Conservation (phyloP, 1,140 invertebrate genomes). For the Idris sp. region DNA sequence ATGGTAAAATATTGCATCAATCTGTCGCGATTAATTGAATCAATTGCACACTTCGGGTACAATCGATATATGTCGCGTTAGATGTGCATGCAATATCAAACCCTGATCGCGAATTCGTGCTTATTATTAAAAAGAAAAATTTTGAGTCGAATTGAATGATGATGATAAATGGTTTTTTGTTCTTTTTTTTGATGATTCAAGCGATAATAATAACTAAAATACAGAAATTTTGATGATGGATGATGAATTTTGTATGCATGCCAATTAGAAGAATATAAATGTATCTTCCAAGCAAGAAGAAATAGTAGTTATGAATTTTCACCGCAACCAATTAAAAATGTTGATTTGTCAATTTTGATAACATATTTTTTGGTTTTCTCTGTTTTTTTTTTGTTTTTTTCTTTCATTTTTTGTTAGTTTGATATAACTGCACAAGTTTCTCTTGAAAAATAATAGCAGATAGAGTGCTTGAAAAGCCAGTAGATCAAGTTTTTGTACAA, state of each 20-base stretch:
- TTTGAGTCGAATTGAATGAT: constrained; percentile 21
- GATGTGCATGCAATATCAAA: constrained; percentile 37
- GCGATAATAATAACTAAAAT: constrained; percentile 71
- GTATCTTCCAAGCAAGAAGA: constrained; percentile 76
- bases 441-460: constrained; percentile 70
- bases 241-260: constrained; percentile 77
- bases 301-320: constrained; percentile 77
- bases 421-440: constrained; percentile 78
- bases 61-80: constrained; percentile 25
- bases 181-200: constrained; percentile 50
- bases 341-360: constrained; percentile 60
- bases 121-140: neutral
- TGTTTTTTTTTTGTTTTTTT: constrained; percentile 66
- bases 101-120: constrained; percentile 14
- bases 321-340: constrained; percentile 76
- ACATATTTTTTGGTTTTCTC: constrained; percentile 55
- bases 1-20: constrained; percentile 49
- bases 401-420: constrained; percentile 75
- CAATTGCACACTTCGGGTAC: constrained; percentile 22
- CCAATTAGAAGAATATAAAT: constrained; percentile 78
- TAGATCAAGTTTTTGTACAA: constrained; percentile 11
- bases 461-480: constrained; percentile 70
- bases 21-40: constrained; percentile 48
- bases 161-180: too few species aligned
- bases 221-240: too few species aligned